phyloP scores from a whole-genome alignment of 2,113 vertebrate species.

The Chauna torquata region DNA sequence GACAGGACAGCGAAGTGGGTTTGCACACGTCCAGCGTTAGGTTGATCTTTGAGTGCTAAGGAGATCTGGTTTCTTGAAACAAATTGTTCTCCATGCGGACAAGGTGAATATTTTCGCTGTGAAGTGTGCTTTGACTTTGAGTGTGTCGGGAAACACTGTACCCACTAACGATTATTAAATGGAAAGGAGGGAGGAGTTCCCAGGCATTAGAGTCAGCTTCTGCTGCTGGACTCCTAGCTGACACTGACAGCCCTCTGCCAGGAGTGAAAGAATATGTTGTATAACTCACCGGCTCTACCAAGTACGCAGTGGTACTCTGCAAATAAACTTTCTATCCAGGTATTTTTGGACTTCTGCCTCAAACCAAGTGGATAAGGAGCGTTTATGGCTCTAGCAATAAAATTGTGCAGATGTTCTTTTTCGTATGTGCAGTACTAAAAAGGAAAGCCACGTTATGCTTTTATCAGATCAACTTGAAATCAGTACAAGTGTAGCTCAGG shows the following conservation, averaged over 20 bases:
- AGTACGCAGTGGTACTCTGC: conserved; percentile 73
- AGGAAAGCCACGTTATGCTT: conserved; percentile 57
- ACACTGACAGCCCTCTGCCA: conserved; percentile 50
- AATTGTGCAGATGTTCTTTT: conserved; percentile 65
- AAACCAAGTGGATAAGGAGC: conserved; percentile 70
- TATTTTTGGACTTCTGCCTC: conserved; percentile 74
- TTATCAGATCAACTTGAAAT: conserved; percentile 50
- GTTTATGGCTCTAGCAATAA: conserved; percentile 61
- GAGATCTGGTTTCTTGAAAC: conserved; percentile 54
- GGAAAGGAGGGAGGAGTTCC: conserved; percentile 54
- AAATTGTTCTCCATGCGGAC: conserved; percentile 10
- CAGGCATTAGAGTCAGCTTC: conserved; percentile 40
- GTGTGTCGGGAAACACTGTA: conserved; percentile 24
- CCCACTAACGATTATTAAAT: conserved; percentile 38
- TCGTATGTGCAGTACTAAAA: conserved; percentile 28
- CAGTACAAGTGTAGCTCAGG: conserved; percentile 30
- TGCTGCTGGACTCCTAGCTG: conserved; percentile 13
- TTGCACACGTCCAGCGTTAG: not conserved
- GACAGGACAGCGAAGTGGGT: not conserved
- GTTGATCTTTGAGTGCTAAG: conserved; percentile 41
- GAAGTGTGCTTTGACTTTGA: conserved; percentile 28
- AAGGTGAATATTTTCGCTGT: conserved; percentile 44
- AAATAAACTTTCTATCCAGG: conserved; percentile 74
- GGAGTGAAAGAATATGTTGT: conserved; percentile 71
- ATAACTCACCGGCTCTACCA: conserved; percentile 71